These are phyloP conservation scores for Candoia aspera DNA, from an alignment of 2,113 vertebrate species.

Conservation along the genomic window DNA sequence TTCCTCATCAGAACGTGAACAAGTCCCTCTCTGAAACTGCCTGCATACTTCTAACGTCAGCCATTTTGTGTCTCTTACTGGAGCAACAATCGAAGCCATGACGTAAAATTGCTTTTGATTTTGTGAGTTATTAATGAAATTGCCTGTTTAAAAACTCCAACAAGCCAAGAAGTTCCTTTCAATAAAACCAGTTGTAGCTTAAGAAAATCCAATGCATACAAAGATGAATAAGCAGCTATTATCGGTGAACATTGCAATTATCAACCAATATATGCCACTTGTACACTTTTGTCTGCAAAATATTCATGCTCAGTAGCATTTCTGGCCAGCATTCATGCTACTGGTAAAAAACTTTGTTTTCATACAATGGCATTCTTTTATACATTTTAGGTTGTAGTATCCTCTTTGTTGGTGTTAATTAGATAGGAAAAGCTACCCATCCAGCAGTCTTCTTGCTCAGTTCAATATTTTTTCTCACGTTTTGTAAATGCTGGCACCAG, in stretches of 20 bases:
- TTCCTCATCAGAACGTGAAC: conserved; percentile 95
- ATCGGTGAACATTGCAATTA: conserved; percentile 75
- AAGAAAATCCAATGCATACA: conserved; percentile 61
- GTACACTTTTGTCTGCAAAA: conserved; percentile 72
- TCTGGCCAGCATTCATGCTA: conserved; percentile 52
- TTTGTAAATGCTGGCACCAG: conserved; percentile 63
- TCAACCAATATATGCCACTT: conserved; percentile 79
- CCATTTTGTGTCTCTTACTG: conserved; percentile 95
- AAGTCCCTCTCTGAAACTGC: conserved; percentile 95
- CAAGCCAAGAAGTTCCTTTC: conserved; percentile 54
- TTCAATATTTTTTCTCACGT: conserved; percentile 44
- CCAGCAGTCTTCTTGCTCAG: conserved; percentile 66
- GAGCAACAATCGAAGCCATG: conserved; percentile 94
- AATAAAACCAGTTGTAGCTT: conserved; percentile 52
- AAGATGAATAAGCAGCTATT: conserved; percentile 70
- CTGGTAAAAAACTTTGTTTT: conserved; percentile 71
- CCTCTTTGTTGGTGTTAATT: conserved; percentile 63
- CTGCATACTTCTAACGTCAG: conserved; percentile 95
- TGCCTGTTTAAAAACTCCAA: conserved; percentile 40
- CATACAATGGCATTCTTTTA: conserved; percentile 72
- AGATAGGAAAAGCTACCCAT: conserved; percentile 57
- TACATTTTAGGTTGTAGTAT: conserved; percentile 46
- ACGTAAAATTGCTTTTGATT: conserved; percentile 55
- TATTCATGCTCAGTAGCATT: conserved; percentile 75
- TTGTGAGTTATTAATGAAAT: conserved; percentile 49